Evolutionary conservation across 1,140 invertebrate species (phyloP).

Genomic region (Anadara kagoshimensis): DNA sequence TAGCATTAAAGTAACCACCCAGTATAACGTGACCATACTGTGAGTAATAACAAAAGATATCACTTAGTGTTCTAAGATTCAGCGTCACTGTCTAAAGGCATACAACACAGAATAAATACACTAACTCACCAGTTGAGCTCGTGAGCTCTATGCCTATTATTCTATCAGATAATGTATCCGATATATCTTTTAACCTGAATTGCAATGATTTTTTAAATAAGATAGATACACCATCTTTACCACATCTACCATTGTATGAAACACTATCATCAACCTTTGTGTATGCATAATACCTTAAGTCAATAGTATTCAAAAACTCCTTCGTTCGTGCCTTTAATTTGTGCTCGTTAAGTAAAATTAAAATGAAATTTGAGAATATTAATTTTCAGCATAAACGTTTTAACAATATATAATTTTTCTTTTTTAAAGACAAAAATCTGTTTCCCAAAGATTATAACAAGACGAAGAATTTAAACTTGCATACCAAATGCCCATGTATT

Average conservation of each 20-base stretch:
- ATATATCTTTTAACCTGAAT: conserved; percentile 4
- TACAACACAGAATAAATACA: conserved; percentile 8
- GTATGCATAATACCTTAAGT: too few relatives aligned
- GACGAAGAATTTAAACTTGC: too few relatives aligned
- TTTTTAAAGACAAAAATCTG: too few relatives aligned
- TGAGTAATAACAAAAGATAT: background rate
- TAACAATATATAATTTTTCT: too few relatives aligned
- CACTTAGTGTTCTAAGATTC: conserved; percentile 1
- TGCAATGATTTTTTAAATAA: background rate
- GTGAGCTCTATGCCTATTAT: conserved; percentile 10
- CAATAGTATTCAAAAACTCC: too few relatives aligned
- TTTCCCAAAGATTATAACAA: too few relatives aligned
- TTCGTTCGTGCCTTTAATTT: too few relatives aligned
- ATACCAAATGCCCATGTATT: too few relatives aligned
- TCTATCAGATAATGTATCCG: background rate
- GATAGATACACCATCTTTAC: conserved; percentile 1
- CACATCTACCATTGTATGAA: background rate
- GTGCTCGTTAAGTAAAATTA: too few relatives aligned
- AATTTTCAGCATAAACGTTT: too few relatives aligned
- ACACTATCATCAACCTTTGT: too few relatives aligned
- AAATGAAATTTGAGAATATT: too few relatives aligned
- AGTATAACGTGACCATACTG: background rate
- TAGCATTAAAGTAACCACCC: conserved; percentile 9
- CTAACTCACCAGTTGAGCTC: background rate
- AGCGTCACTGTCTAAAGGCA: background rate